Evolutionary conservation across 2,888 invertebrate species (phyloP), one percentile per base, ranked within the genome.

Genomic region (Rhorus exstirpatorius): DNA sequence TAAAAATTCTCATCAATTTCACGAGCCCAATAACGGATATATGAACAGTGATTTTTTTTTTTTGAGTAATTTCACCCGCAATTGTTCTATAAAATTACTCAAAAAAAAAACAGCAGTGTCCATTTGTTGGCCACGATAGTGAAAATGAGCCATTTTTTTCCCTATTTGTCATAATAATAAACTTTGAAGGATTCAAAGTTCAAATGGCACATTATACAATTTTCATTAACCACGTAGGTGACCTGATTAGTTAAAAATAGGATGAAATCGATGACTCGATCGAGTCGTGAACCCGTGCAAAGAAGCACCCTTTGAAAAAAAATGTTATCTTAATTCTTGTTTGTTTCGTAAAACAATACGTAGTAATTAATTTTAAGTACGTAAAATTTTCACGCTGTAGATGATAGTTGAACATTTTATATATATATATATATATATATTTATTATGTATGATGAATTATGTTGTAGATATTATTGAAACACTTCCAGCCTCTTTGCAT

Each of bases 401-500:
- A 35, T 21, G 24, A 31, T 46, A 44, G n/a, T 19, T 12, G 21
- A n/a, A n/a, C n/a, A n/a, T n/a, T n/a, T n/a, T n/a, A n/a, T n/a
- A n/a, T n/a, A n/a, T n/a, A n/a, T n/a, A 24, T 68, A 41, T 44
- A 44, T n/a, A 26, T 55, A 14, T 31, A 46, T n/a, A 41, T 41
- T 41, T 24, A n/a, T 26, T n/a, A 55, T 3, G n/a, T 14, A 17
- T 31, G 4, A 35, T 35, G 17, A 1, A 35, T 8, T 31, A 6
- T 19, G 26, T 58, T 63, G 26, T n/a, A 24, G 19, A 21, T 19
- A 12, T 49, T 44, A 10, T 51, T 49, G 3, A 26, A 53, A 44
- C 67, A 61, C 70, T 76, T 79, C 65, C 77, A 79, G 85, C 79
- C 84, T 84, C 84, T 85, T 81, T 85, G 83, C 79, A 75, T 82